Evolutionary conservation across 2,113 vertebrate genomes (phyloP).

Genomic region (Pluvialis apricaria): DNA sequence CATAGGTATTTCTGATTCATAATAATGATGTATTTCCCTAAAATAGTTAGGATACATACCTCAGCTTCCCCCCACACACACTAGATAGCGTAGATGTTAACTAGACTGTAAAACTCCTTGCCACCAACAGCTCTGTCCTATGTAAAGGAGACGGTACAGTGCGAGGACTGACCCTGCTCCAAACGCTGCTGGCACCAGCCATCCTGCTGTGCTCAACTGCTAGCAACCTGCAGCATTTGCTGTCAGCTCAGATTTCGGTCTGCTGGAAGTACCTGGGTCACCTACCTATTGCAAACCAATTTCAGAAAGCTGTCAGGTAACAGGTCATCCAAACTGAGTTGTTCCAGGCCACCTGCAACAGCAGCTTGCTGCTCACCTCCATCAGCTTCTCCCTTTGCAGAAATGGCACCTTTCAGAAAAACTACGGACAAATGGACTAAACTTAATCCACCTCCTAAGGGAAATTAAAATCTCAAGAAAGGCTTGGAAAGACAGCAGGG

Average conservation of each 20-base stretch:
- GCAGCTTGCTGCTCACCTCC: neutral
- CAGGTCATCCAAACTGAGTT: neutral
- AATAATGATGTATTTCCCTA: neutral
- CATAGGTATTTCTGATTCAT: neutral
- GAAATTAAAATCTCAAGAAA: neutral
- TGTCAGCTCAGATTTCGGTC: neutral
- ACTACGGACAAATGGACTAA: neutral
- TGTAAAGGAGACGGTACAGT: rapidly evolving
- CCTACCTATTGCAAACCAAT: neutral
- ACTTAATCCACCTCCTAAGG: neutral
- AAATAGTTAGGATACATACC: rapidly evolving
- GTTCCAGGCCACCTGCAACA: neutral
- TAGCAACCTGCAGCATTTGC: rapidly evolving
- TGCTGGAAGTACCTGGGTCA: neutral
- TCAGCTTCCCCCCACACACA: neutral
- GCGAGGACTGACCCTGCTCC: neutral
- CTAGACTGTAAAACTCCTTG: neutral
- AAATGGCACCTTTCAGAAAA: neutral
- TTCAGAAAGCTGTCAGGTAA: neutral
- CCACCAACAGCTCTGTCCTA: neutral
- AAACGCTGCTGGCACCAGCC: neutral
- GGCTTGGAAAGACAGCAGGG: neutral
- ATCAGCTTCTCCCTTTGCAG: neutral
- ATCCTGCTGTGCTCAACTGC: neutral
- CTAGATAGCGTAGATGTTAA: neutral